phyloP scores from a whole-genome alignment of 2,888 invertebrate species.

The Drosophila koepferae region DNA sequence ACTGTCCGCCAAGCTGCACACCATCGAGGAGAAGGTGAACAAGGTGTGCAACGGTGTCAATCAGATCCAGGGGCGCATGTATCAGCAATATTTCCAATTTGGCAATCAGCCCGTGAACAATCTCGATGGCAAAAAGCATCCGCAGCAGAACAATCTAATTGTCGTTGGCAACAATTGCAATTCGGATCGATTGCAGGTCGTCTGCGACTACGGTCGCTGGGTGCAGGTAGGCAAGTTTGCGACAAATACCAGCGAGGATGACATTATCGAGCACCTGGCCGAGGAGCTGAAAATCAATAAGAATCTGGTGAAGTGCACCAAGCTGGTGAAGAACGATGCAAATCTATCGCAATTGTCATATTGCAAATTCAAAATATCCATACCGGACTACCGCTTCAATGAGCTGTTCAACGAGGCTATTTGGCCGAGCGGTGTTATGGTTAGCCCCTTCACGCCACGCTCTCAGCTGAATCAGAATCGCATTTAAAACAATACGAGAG shows the following conservation, averaged over 20 bases:
- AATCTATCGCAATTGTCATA: conserved; percentile 82
- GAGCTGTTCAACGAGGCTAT: conserved; percentile 83
- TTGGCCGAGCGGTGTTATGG: conserved; percentile 84
- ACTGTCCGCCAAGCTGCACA: conserved; percentile 75
- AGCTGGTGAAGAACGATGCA: conserved; percentile 82
- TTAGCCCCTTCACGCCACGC: conserved; percentile 83
- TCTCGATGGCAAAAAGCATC: conserved; percentile 77
- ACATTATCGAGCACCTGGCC: conserved; percentile 81
- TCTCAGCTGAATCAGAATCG: conserved; percentile 83
- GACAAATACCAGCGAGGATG: conserved; percentile 82
- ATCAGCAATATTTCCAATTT: conserved; percentile 82
- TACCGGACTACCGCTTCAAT: conserved; percentile 83
- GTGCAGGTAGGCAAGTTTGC: conserved; percentile 83
- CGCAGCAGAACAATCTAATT: conserved; percentile 81
- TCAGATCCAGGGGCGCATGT: conserved; percentile 83
- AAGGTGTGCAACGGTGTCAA: conserved; percentile 82
- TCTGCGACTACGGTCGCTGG: conserved; percentile 83
- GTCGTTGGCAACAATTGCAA: conserved; percentile 83
- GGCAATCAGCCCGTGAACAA: conserved; percentile 78
- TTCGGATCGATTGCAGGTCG: conserved; percentile 83
- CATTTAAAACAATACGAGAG: conserved; percentile 67
- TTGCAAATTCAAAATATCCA: conserved; percentile 83
- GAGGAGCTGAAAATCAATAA: conserved; percentile 83
- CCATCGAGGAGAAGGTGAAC: conserved; percentile 82
- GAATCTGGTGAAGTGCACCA: conserved; percentile 82